Conservation (phyloP, 2,113 vertebrate genomes). For the sheep (Ovis aries) region ARS-UI_Ramb_v3.0 NC_056078.1:13715001-13715500, state of each 20-base stretch:
- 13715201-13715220: not conserved
- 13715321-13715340: not conserved
- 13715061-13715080: not conserved
- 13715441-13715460: not conserved
- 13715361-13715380: not conserved
- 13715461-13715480: not conserved
- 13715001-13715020: not conserved
- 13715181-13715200: not conserved
- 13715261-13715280: not conserved
- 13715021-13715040: not conserved
- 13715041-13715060: not conserved
- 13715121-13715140: not conserved
- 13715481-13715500: not conserved
- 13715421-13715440: not conserved
- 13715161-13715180: not conserved
- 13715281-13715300: not conserved
- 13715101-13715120: not conserved
- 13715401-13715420: not conserved
- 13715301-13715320: not conserved
- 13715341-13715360: not conserved
- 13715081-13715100: not conserved
- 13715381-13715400: not conserved
- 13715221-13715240: not conserved
- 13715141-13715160: not conserved
- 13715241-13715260: not conserved